phyloP scores from a whole-genome alignment of 2,113 vertebrate species.

The Chaenocephalus aceratus region DNA sequence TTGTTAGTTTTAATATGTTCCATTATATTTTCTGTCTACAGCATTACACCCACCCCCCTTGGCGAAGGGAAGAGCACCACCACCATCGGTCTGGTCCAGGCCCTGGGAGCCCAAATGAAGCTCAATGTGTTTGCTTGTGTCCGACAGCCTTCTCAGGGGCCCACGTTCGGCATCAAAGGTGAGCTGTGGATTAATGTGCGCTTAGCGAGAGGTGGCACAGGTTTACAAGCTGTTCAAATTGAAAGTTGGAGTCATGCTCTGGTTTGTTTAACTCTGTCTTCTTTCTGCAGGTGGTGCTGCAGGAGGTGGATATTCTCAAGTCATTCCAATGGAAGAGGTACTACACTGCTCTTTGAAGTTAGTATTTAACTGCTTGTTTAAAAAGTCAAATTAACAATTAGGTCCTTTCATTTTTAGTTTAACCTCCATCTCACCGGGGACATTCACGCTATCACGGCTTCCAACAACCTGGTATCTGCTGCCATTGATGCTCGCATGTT shows the following conservation, averaged over 20 bases:
- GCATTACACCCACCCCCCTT: constrained; percentile 97
- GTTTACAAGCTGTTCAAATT: neutral
- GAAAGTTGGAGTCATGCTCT: neutral
- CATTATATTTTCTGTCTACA: constrained; percentile 66
- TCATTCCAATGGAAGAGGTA: constrained; percentile 99
- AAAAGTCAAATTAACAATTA: neutral
- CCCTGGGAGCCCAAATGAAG: constrained; percentile 92
- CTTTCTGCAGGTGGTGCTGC: constrained; percentile 93
- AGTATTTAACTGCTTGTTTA: neutral
- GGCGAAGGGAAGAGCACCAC: constrained; percentile 99
- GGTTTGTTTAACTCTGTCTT: constrained; percentile 26
- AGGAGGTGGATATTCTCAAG: constrained; percentile 97
- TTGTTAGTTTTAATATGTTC: neutral
- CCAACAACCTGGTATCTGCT: constrained; percentile 96
- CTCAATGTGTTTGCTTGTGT: constrained; percentile 96
- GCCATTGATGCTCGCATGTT: constrained; percentile 95
- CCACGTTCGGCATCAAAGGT: constrained; percentile 99
- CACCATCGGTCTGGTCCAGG: constrained; percentile 94
- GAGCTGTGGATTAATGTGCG: constrained; percentile 11
- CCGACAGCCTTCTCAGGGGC: constrained; percentile 98
- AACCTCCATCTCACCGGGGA: constrained; percentile 99
- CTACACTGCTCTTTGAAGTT: neutral
- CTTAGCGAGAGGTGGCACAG: no score
- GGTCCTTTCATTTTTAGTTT: constrained; percentile 84
- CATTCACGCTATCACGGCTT: constrained; percentile 97